phyloP scores from a whole-genome alignment of 1,140 invertebrate species.

The Limonius californicus region DNA sequence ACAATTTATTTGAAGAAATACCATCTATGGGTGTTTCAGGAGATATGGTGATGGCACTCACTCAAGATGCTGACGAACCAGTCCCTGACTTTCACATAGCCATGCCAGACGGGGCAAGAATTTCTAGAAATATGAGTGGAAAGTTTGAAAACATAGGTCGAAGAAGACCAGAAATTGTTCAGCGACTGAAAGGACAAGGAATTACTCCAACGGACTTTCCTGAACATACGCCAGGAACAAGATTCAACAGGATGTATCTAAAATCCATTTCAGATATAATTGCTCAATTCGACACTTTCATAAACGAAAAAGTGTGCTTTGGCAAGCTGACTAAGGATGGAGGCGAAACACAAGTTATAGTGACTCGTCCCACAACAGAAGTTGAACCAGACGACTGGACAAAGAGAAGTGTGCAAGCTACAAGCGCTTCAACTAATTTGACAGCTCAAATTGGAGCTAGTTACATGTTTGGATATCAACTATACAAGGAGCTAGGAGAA shows the following conservation, averaged over 20 bases:
- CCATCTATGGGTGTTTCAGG: conserved; percentile 35
- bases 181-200: conserved; percentile 25
- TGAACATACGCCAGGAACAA: conserved; percentile 25
- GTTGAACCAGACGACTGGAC: conserved; percentile 20
- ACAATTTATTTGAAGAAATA: conserved; percentile 39
- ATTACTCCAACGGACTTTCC: conserved; percentile 25
- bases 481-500: conserved; percentile 24
- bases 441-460: conserved; percentile 25
- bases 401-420: conserved; percentile 18
- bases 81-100: conserved; percentile 28
- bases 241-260: conserved; percentile 34
- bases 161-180: conserved; percentile 28
- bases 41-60: conserved; percentile 32
- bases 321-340: conserved; percentile 19
- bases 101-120: conserved; percentile 16
- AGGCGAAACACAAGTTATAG: conserved; percentile 29
- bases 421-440: conserved; percentile 22
- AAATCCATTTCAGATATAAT: conserved; percentile 26
- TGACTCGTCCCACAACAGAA: conserved; percentile 23
- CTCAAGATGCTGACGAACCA: conserved; percentile 20
- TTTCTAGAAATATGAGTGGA: conserved; percentile 27
- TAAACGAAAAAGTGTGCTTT: conserved; percentile 32
- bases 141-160: conserved; percentile 22
- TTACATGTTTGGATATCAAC: conserved; percentile 28
- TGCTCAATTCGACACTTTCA: conserved; percentile 24